Evolutionary conservation across 2,888 invertebrate genomes (phyloP).

Genomic region (Papilio protenor): DNA sequence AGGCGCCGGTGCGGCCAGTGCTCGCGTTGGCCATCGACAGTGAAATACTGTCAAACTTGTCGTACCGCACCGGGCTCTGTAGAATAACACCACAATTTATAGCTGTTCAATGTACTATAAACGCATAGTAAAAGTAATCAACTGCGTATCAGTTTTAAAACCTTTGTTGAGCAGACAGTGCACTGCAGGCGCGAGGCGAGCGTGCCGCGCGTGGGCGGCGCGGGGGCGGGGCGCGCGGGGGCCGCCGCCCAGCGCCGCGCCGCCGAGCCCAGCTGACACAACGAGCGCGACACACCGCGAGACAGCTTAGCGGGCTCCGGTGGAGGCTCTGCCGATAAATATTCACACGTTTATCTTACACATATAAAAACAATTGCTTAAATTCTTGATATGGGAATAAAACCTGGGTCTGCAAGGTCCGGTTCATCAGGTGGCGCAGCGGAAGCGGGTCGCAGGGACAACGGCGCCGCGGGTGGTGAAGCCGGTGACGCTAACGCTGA

Average conservation of each 20-base stretch:
- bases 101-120: neutral
- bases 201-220: conserved; percentile 76
- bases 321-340: conserved; percentile 56
- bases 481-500: conserved; percentile 77
- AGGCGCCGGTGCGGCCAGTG: conserved; percentile 85
- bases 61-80: conserved; percentile 94
- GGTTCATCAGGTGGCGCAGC: conserved; percentile 74
- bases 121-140: neutral
- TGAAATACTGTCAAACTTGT: conserved; percentile 95
- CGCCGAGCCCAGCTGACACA: conserved; percentile 80
- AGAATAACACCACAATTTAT: neutral
- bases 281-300: conserved; percentile 78
- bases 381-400: neutral
- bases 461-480: conserved; percentile 80
- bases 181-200: conserved; percentile 77
- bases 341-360: neutral
- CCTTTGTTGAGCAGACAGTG: conserved; percentile 76
- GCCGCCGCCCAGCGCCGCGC: conserved; percentile 61
- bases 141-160: conserved; percentile 46
- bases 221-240: conserved; percentile 67
- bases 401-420: conserved; percentile 67
- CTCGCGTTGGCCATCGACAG: conserved; percentile 89
- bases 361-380: neutral
- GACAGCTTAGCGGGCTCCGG: conserved; percentile 66
- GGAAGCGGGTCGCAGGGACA: conserved; percentile 55